A percentile compares a stretch with the other conserved stretches of the same genome.
Evolutionary conservation across 1,140 invertebrate species (phyloP).

Genomic region (Tetramorium simillimum): DNA sequence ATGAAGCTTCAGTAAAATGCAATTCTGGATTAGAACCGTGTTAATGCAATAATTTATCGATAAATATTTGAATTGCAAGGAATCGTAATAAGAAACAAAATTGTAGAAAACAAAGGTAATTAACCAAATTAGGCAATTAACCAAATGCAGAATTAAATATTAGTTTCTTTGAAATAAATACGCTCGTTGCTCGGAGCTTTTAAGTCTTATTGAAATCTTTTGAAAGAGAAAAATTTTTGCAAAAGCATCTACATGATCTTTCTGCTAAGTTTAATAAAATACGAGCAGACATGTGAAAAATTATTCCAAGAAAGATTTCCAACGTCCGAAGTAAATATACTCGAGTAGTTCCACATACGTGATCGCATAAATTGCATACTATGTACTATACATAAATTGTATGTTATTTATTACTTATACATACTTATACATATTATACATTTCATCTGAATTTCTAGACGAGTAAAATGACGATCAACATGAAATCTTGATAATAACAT

Average conservation of each 20-base stretch:
- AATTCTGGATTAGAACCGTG: constrained; percentile 8
- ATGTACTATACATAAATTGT: constrained; percentile 7
- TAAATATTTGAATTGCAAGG: not conserved
- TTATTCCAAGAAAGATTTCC: not conserved
- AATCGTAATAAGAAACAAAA: not conserved
- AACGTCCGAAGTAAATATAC: not conserved
- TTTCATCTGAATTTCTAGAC: not conserved
- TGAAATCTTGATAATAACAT: not conserved
- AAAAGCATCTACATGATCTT: not conserved
- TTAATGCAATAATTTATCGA: constrained; percentile 7
- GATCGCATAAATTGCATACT: not conserved
- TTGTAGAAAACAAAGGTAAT: not conserved
- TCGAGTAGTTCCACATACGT: not conserved
- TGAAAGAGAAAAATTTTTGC: not conserved
- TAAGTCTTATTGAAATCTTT: not conserved
- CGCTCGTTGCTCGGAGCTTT: not conserved
- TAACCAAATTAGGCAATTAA: not conserved
- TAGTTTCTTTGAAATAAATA: not conserved
- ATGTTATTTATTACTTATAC: not conserved
- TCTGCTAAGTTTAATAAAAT: not conserved
- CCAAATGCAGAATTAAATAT: not conserved
- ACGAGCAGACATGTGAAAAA: not conserved
- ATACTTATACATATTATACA: not conserved
- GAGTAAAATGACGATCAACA: not conserved
- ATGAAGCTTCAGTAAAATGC: not conserved